Evolutionary conservation across 2,797 vertebrate genomes (phyloP).

Genomic region (Linurgus olivaceus): DNA sequence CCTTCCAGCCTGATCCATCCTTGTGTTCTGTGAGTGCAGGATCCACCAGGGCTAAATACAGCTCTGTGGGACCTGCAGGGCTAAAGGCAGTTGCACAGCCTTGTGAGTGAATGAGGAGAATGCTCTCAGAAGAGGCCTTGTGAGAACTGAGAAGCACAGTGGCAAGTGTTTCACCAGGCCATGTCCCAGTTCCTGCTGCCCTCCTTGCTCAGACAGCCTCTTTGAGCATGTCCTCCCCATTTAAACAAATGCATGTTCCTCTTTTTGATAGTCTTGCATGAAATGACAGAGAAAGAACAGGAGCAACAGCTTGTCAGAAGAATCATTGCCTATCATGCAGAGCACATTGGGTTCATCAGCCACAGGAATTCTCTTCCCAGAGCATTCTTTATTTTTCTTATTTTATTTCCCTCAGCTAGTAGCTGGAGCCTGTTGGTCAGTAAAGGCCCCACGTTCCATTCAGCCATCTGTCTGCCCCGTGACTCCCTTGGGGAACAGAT

Average conservation of each 20-base stretch:
- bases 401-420: neutral
- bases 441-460: neutral
- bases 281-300: neutral
- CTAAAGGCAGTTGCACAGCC: neutral
- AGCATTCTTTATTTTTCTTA: neutral
- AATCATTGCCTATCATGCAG: accelerated
- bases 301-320: neutral
- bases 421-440: neutral
- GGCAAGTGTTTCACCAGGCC: neutral
- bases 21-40: neutral
- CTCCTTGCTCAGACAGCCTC: neutral
- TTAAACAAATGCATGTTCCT: accelerated
- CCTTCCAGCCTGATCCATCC: neutral
- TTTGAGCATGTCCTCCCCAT: accelerated
- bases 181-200: neutral
- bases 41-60: neutral
- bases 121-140: accelerated
- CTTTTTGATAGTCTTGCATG: neutral
- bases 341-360: accelerated
- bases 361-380: neutral
- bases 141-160: neutral
- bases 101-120: neutral
- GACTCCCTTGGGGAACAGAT: neutral
- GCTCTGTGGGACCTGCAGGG: neutral
- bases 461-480: neutral